Percentiles rank a stretch among this genome's conserved stretches.
These are phyloP conservation scores for Zophobas atratus DNA, from an alignment of 1,140 invertebrate genomes.

Conservation along the genomic window DNA sequence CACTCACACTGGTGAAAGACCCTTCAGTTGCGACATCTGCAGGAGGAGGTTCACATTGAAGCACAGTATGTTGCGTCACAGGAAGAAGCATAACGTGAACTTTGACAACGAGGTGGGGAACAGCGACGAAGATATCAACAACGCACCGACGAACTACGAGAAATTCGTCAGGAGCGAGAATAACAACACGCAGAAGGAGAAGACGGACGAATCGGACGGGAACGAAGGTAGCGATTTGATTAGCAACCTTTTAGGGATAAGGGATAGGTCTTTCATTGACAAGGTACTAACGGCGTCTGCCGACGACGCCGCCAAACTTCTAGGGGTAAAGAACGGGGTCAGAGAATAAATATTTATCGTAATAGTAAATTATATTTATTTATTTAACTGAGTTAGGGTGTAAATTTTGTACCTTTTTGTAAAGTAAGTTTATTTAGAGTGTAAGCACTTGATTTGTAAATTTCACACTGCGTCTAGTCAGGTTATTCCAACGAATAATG, in stretches of 20 bases:
- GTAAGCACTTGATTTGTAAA: constrained; percentile 50
- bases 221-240: constrained; percentile 83
- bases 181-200: constrained; percentile 66
- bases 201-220: constrained; percentile 70
- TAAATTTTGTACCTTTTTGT: constrained; percentile 43
- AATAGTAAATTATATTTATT: constrained; percentile 25
- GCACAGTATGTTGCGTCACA: constrained; percentile 92
- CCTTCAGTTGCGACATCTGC: constrained; percentile 88
- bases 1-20: constrained; percentile 87
- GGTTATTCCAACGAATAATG: constrained; percentile 60
- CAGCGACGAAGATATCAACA: constrained; percentile 55
- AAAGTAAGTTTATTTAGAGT: constrained; percentile 47
- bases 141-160: constrained; percentile 40
- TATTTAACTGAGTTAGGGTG: constrained; percentile 31
- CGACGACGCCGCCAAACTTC: constrained; percentile 89
- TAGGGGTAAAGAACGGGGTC: constrained; percentile 81
- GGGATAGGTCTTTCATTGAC: constrained; percentile 89
- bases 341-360: constrained; percentile 52
- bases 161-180: constrained; percentile 50
- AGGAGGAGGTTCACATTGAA: constrained; percentile 90
- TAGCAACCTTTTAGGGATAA: constrained; percentile 90
- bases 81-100: constrained; percentile 83
- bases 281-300: constrained; percentile 85
- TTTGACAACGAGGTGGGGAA: constrained; percentile 67
- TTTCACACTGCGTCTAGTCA: constrained; percentile 58